Evolutionary conservation across 2,888 invertebrate genomes (phyloP).

Genomic region (Agriopis leucophaearia): DNA sequence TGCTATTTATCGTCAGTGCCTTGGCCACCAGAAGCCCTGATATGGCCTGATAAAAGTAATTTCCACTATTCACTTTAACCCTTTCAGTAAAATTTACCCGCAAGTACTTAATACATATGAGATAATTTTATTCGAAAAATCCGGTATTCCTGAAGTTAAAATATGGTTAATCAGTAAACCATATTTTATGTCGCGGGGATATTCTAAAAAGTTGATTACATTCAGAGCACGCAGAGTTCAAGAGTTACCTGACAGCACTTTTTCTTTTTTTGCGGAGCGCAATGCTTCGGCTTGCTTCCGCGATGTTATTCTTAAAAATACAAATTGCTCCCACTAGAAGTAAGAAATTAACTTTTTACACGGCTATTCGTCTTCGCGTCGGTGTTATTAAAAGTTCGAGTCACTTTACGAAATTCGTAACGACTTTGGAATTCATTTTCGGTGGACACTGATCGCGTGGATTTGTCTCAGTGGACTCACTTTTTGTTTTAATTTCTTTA

Average conservation of each 20-base stretch:
- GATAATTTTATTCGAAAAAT: constrained; percentile 7
- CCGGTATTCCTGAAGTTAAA: constrained; percentile 25
- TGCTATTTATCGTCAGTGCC: no score
- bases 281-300: constrained; percentile 27
- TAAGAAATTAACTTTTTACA: constrained; percentile 64
- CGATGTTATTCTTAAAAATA: constrained; percentile 50
- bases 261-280: constrained; percentile 40
- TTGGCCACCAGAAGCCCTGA: no score
- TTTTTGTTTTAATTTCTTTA: constrained; percentile 39
- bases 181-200: constrained; percentile 31
- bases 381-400: constrained; percentile 60
- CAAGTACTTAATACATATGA: neutral
- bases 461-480: constrained; percentile 32
- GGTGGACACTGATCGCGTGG: constrained; percentile 48
- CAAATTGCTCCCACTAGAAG: constrained; percentile 54
- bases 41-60: neutral
- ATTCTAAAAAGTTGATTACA: constrained; percentile 38
- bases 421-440: constrained; percentile 58
- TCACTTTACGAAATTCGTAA: constrained; percentile 57
- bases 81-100: no score
- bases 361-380: constrained; percentile 56
- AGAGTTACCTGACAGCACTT: constrained; percentile 38
- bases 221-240: constrained; percentile 30
- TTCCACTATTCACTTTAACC: neutral
- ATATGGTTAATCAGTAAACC: no score